A percentile compares a stretch with the other conserved stretches of the same genome.
These are phyloP conservation scores for Trogon surrucura DNA, from an alignment of 2,113 vertebrate species.

Conservation along the genomic window DNA sequence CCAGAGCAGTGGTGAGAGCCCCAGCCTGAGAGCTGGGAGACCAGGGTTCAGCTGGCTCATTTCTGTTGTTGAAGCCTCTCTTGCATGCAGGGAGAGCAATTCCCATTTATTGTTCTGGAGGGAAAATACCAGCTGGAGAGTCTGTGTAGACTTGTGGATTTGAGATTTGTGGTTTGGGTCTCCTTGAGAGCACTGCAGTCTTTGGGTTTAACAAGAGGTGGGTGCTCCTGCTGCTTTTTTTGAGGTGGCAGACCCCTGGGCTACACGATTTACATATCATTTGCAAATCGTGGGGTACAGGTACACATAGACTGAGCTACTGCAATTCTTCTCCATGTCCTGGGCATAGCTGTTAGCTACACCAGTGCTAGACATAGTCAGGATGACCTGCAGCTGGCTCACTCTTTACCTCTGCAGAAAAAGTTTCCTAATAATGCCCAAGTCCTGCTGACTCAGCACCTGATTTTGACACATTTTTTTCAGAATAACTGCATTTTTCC, in stretches of 20 bases:
- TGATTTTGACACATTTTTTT: neutral
- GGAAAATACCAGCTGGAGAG: neutral
- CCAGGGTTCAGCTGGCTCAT: neutral
- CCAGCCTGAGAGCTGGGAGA: neutral
- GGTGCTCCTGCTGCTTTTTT: neutral
- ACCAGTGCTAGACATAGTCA: neutral
- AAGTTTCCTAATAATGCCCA: neutral
- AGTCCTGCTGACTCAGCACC: neutral
- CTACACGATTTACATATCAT: neutral
- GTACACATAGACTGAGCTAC: neutral
- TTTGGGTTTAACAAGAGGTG: neutral
- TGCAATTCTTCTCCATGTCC: neutral
- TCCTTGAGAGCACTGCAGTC: neutral
- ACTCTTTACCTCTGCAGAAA: neutral
- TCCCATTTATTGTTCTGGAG: neutral
- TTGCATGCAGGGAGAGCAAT: neutral
- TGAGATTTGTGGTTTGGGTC: neutral
- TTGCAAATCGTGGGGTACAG: neutral
- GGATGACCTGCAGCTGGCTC: neutral
- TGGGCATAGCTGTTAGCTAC: neutral
- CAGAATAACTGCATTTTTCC: neutral
- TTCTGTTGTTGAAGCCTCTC: neutral
- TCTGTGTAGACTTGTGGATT: neutral
- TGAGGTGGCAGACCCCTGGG: neutral
- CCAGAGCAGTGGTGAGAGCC: neutral